These are phyloP conservation scores for Tipula helvola DNA, from an alignment of 2,888 invertebrate genomes.

Conservation along the genomic window DNA sequence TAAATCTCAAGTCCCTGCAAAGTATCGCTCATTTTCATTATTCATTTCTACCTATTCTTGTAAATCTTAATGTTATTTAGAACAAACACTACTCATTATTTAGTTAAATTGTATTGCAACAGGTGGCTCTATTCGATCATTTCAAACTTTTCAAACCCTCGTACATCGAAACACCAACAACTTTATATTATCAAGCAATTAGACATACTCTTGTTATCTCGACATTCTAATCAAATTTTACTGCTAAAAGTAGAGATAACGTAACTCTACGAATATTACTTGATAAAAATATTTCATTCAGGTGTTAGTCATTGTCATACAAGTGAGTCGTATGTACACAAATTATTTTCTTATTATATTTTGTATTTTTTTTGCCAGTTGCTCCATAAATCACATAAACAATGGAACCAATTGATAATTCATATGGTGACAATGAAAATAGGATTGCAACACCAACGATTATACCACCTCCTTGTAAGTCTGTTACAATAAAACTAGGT, in stretches of 20 bases:
- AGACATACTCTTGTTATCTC: not conserved
- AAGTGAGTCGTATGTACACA: not conserved
- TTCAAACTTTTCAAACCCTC: no score
- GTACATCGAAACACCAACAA: not conserved
- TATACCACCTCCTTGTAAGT: not conserved
- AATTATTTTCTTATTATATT: not conserved
- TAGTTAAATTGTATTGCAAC: not conserved
- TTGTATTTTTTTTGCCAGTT: not conserved
- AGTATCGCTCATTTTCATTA: no score
- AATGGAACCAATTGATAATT: not conserved
- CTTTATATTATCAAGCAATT: not conserved
- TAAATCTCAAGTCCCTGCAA: no score
- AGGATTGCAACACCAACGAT: not conserved
- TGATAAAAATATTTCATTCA: not conserved
- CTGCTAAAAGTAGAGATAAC: not conserved
- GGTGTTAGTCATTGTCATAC: not conserved
- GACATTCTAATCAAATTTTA: not conserved
- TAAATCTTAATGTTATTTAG: no score
- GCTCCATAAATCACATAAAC: not conserved
- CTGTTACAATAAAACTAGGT: not conserved
- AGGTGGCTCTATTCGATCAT: not conserved
- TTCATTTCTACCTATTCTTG: no score
- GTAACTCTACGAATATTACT: not conserved
- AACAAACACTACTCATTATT: no score
- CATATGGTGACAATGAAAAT: not conserved